These are phyloP conservation scores for Poecilia latipinna DNA, from an alignment of 2,113 vertebrate genomes.

Conservation along the genomic window DNA sequence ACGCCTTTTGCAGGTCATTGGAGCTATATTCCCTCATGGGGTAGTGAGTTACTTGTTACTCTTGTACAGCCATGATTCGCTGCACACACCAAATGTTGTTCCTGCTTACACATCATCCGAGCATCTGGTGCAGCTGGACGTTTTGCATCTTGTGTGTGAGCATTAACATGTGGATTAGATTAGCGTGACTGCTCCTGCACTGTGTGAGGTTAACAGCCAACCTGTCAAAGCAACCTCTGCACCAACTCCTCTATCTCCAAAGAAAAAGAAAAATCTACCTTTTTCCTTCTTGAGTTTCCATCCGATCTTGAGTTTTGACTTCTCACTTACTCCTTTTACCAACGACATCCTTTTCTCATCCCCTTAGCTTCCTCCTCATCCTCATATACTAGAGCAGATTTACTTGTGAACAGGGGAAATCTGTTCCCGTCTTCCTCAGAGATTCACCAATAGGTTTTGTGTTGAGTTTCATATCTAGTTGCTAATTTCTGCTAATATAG, in stretches of 20 bases:
- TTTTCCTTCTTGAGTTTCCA: slow-evolving; percentile 1
- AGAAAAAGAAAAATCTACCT: background rate
- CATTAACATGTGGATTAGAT: slow-evolving; percentile 62
- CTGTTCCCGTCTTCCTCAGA: too few relatives aligned
- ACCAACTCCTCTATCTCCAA: slow-evolving; percentile 1
- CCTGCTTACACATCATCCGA: slow-evolving; percentile 27
- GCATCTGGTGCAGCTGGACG: slow-evolving; percentile 61
- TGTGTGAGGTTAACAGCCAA: slow-evolving; percentile 63
- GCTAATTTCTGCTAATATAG: too few relatives aligned
- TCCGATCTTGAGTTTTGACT: slow-evolving; percentile 48
- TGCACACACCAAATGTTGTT: slow-evolving; percentile 10
- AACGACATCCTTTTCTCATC: slow-evolving; percentile 13
- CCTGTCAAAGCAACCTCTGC: slow-evolving; percentile 36
- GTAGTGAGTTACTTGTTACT: slow-evolving; percentile 46
- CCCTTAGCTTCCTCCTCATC: slow-evolving; percentile 15
- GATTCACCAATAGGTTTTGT: too few relatives aligned
- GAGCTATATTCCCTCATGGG: slow-evolving; percentile 37
- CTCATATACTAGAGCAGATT: slow-evolving; percentile 46
- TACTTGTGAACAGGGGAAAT: slow-evolving; percentile 37
- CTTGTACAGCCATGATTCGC: slow-evolving; percentile 16
- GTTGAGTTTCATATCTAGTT: too few relatives aligned
- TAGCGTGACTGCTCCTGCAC: slow-evolving; percentile 45
- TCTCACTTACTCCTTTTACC: slow-evolving; percentile 19
- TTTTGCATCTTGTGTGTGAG: slow-evolving; percentile 10
- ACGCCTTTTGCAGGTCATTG: slow-evolving; percentile 14